A percentile compares a stretch with the other conserved stretches of the same genome.
These are phyloP conservation scores for Escarpia spicata DNA, from an alignment of 2,888 invertebrate genomes.

Conservation along the genomic window DNA sequence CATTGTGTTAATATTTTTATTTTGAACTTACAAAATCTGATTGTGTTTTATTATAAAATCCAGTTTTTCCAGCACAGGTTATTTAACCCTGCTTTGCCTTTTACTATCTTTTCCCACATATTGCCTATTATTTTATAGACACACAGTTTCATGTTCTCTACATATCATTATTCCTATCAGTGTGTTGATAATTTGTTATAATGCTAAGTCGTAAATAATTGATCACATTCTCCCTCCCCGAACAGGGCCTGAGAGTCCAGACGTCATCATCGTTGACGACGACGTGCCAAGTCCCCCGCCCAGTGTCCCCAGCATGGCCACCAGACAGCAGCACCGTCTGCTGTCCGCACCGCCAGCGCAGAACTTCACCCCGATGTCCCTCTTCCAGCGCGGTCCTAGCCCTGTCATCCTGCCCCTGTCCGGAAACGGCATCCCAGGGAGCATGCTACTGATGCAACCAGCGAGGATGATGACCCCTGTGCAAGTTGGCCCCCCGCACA, in stretches of 20 bases:
- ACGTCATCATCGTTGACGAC: not conserved
- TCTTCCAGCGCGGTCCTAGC: not conserved
- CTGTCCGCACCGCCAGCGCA: not conserved
- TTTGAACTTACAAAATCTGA: too few relatives aligned
- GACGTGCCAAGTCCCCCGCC: not conserved
- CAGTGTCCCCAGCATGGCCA: not conserved
- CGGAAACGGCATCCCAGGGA: not conserved
- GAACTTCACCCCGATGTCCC: not conserved
- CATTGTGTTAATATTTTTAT: too few relatives aligned
- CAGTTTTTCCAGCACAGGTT: not conserved
- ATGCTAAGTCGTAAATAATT: not conserved
- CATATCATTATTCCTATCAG: too few relatives aligned
- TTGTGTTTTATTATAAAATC: too few relatives aligned
- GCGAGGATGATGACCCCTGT: not conserved
- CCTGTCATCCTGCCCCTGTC: not conserved
- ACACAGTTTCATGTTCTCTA: too few relatives aligned
- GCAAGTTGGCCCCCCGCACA: not conserved
- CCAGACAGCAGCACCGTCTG: not conserved
- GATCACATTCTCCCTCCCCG: not conserved
- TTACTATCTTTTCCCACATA: not conserved
- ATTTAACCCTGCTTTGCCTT: not conserved
- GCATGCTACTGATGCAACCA: conserved; percentile 9
- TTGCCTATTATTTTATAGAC: not conserved
- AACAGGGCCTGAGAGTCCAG: not conserved
- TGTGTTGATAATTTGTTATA: not conserved